Evolutionary conservation across 2,888 invertebrate genomes (phyloP), one percentile per base, ranked within the genome.

Genomic region (Dyspetes luteomarginatus): DNA sequence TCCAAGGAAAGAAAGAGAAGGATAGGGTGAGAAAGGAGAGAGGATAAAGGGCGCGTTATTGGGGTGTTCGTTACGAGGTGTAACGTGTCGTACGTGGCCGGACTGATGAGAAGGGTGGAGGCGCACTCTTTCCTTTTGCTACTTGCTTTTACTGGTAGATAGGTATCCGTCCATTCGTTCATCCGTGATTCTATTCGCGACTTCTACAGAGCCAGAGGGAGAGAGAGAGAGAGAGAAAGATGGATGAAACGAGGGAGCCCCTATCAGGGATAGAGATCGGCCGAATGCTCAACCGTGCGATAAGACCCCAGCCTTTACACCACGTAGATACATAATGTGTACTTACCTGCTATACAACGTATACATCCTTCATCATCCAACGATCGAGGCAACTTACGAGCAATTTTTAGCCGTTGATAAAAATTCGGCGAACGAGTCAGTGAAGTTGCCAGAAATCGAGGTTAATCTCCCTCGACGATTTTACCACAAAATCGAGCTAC

Each of bases 81-180:
- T 81, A 78, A 81, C 74, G 78, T 81, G 52, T 75, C 74, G 81
- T 78, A 82, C 82, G 82, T 82, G 82, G 69, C 72, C 69, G 43
- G 76, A 72, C 71, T 82, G 73, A 65, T 65, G 56, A 77, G 43
- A 55, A 55, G 15, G 79, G 56, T 4, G 24, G 17, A 52, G n/a
- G 65, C 1, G 60, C 26, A 45, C 28, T 12, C 15, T 56, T 50
- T 52, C 1, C 56, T 30, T 58, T 41, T 58, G 36, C 36, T 36
- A 50, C 65, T 19, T 52, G 45, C 28, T 68, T 3, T 62, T 36
- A 24, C 26, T 48, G 67, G 52, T 41, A 41, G 50, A 67, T 68
- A 30, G 67, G 62, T 76, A 79, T 62, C 64, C 73, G 71, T 50
- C 58, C 73, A 73, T 36, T 69, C 67, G 79, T 78, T 82, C 82